Percentiles rank a stretch among this genome's conserved stretches.
Conservation (phyloP, 2,888 invertebrate species). For the Stomorhina lunata region DNA sequence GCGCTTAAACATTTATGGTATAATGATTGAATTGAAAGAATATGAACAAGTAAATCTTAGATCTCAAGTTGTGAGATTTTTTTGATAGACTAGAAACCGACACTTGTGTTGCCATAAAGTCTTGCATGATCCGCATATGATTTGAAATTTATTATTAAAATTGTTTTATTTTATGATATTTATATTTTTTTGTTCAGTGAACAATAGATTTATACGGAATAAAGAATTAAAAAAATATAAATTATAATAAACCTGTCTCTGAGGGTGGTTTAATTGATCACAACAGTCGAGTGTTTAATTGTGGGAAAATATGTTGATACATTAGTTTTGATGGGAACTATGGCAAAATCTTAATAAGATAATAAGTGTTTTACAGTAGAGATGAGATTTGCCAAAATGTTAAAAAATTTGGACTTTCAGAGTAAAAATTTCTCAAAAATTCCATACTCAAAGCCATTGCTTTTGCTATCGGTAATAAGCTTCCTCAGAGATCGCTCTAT, state of each 20-base stretch:
- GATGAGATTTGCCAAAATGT: not conserved
- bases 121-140: conserved; percentile 24
- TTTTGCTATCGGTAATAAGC: no score
- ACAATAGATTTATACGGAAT: not conserved
- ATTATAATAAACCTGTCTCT: not conserved
- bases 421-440: no score
- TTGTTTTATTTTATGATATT: not conserved
- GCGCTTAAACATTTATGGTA: not conserved
- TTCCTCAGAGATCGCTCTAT: no score
- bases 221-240: not conserved
- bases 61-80: conserved; percentile 21
- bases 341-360: not conserved
- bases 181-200: not conserved
- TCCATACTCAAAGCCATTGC: no score
- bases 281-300: conserved; percentile 17
- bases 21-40: not conserved
- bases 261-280: conserved; percentile 43
- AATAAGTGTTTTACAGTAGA: not conserved
- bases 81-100: conserved; percentile 13
- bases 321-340: not conserved
- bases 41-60: conserved; percentile 1
- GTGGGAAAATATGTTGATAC: conserved; percentile 48
- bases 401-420: no score
- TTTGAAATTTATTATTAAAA: not conserved
- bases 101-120: conserved; percentile 44